Evolutionary conservation across 1,140 invertebrate genomes (phyloP), one percentile per base, ranked within the genome.

Genomic region (Hylyphantes graminicola): DNA sequence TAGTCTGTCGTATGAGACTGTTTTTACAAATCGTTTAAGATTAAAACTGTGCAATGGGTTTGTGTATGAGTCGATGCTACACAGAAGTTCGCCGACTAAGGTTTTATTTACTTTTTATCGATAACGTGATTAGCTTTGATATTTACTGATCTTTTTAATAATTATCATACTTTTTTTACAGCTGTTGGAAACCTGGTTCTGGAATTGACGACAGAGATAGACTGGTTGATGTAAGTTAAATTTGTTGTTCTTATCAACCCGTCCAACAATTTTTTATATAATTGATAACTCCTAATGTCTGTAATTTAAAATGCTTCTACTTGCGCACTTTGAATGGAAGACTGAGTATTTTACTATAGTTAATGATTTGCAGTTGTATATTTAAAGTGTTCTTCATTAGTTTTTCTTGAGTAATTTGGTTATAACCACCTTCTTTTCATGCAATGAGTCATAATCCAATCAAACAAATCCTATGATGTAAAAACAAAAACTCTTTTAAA

Each of bases 51-150:
- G 64, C 17, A 19, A 83, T 83, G 80, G 80, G 80, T 67, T 17
- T 73, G 53, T 83, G 80, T 67, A 73, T 83, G 57, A 65, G 21
- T 55, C 70, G 72, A 53, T 83, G 80, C 75, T 83, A 83, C 53
- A 65, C 68, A 19, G 80, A 83, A 57, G 50, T 57, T 15, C 72
- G 51, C 13, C 80, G 80, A 48, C 50, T 73, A 53, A 83, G 72
- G 80, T 75, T 15, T 17, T 63, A 10, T 9, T 5, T 53, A 11
- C 59, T 19, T 64, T 10, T 7, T 61, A 48, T 51, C 15, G 35
- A 35, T 35, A 35, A 35, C 35, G 35, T 35, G 1, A 35, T 35
- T 35, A 35, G 35, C 35, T 35, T 35, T 35, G 35, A 35, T 35
- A 35, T 35, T 35, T 35, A 5, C 35, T 35, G 35, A 35, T 35